Evolutionary conservation across 2,113 vertebrate genomes (phyloP), one percentile per base, ranked within the genome.

Genomic region (Phrynosoma blainvillii): DNA sequence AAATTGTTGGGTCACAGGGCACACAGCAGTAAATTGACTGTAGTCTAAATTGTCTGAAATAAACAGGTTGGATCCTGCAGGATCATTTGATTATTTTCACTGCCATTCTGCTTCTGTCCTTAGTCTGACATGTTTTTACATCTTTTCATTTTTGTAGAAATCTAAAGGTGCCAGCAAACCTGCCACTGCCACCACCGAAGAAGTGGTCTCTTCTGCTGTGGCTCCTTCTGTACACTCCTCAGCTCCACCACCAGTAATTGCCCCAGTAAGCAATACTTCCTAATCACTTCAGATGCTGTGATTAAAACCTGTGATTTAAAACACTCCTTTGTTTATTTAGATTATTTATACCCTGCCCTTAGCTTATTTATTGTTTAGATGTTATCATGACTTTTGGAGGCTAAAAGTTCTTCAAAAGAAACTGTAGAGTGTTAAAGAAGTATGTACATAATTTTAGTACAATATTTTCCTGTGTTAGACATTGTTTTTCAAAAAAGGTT

Each of bases 61-160:
- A 47, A 47, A 47, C 47, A 47, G 47, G 47, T 7, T 47, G 47
- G 47, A 47, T 47, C 47, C 47, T 23, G 5, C 65, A 66, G 65
- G 36, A 18, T 5, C 62, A 5, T 65, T 6, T 65, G 62, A 65
- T 65, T 65, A 21, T 65, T 13, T 0, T 65, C 0, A 42, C 12
- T 32, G 1, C 32, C 0, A 2, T 75, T 0, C 14, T 77, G 5
- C 62, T 40, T 23, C 6, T 71, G 10, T 14, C 0, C 1, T 12
- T 1, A 0, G 12, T 83, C 62, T 40, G 12, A 9, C 27, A n/a
- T 23, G 2, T 76, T 52, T 66, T 13, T 83, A 8, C 68, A 76
- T n/a, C n/a, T 4, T 21, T 80, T 65, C 23, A 25, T 54, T 89
- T 59, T 91, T 94, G 59, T 84, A 96, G 95, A 94, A 92, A 89